These are phyloP conservation scores for Lottia gigantea DNA, from an alignment of 2,888 invertebrate species.

Conservation along the genomic window DNA sequence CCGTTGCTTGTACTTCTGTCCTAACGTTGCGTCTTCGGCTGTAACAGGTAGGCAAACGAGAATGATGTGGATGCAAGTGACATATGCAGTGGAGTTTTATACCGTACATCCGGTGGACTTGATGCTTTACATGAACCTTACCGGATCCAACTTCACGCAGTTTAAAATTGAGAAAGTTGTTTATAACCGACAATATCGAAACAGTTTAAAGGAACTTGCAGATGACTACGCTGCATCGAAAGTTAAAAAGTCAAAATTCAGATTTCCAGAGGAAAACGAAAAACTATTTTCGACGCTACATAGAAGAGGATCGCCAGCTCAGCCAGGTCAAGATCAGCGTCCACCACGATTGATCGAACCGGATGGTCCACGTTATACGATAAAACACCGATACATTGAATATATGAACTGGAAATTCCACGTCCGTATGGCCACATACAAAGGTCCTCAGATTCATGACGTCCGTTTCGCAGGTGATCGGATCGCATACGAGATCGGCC, in stretches of 20 bases:
- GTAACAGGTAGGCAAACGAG: slow-evolving; percentile 18
- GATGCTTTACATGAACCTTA: slow-evolving; percentile 32
- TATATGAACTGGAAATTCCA: slow-evolving; percentile 41
- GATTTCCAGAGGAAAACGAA: slow-evolving; percentile 19
- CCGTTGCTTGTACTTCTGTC: slow-evolving; percentile 30
- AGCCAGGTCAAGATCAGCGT: slow-evolving; percentile 24
- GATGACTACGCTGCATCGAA: slow-evolving; percentile 14
- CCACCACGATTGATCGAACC: slow-evolving; percentile 35
- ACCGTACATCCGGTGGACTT: slow-evolving; percentile 40
- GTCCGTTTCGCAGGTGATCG: slow-evolving; percentile 29
- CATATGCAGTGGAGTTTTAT: slow-evolving; percentile 27
- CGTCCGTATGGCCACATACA: slow-evolving; percentile 27
- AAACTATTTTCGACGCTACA: slow-evolving; percentile 30
- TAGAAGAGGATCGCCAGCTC: slow-evolving; percentile 30
- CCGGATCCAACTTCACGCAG: slow-evolving; percentile 18
- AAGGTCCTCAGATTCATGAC: slow-evolving; percentile 29
- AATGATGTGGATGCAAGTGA: slow-evolving; percentile 35
- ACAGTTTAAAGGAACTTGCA: slow-evolving; percentile 24
- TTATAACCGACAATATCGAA: slow-evolving; percentile 29
- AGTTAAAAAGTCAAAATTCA: slow-evolving; percentile 20
- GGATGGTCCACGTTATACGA: slow-evolving; percentile 33
- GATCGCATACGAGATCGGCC: slow-evolving; percentile 39
- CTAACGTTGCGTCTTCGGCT: slow-evolving; percentile 18
- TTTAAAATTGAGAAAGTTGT: slow-evolving; percentile 31
- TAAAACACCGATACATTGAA: slow-evolving; percentile 26